Evolutionary conservation across 2,113 vertebrate genomes (phyloP).

Genomic region (Syngnathus floridae): DNA sequence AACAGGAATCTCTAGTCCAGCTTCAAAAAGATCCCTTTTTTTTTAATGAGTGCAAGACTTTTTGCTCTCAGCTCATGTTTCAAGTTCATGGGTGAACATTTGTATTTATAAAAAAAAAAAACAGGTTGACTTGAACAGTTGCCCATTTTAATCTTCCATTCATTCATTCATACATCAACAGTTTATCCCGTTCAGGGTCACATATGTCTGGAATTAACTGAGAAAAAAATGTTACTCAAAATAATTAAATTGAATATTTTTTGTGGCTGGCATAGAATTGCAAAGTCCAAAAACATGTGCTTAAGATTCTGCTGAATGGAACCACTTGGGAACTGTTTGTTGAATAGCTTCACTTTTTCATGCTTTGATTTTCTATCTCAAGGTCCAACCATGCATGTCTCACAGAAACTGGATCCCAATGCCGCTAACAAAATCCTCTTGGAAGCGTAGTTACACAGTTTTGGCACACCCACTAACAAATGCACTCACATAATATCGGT

Average conservation of each 20-base stretch:
- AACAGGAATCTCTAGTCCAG: constrained; percentile 6
- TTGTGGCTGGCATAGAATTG: neutral
- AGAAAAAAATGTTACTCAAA: neutral
- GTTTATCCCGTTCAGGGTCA: neutral
- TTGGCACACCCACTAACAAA: neutral
- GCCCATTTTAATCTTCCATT: neutral
- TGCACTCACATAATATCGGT: neutral
- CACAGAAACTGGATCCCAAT: neutral
- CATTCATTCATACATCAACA: neutral
- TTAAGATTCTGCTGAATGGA: neutral
- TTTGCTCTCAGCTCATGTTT: constrained; percentile 31
- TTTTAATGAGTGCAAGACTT: constrained; percentile 8
- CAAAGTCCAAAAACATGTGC: neutral
- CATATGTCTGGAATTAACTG: neutral
- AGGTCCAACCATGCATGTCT: neutral
- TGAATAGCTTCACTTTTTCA: too few species aligned
- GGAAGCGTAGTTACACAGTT: neutral
- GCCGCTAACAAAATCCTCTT: neutral
- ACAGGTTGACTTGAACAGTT: neutral
- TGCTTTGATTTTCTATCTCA: neutral
- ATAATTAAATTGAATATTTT: neutral
- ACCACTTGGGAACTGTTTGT: neutral
- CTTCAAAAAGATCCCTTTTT: constrained; percentile 5
- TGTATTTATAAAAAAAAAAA: neutral
- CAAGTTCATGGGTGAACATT: constrained; percentile 12